A percentile compares a stretch with the other conserved stretches of the same genome.
These are phyloP conservation scores for Enoplosus armatus DNA, from an alignment of 2,797 vertebrate genomes.

Conservation along the genomic window DNA sequence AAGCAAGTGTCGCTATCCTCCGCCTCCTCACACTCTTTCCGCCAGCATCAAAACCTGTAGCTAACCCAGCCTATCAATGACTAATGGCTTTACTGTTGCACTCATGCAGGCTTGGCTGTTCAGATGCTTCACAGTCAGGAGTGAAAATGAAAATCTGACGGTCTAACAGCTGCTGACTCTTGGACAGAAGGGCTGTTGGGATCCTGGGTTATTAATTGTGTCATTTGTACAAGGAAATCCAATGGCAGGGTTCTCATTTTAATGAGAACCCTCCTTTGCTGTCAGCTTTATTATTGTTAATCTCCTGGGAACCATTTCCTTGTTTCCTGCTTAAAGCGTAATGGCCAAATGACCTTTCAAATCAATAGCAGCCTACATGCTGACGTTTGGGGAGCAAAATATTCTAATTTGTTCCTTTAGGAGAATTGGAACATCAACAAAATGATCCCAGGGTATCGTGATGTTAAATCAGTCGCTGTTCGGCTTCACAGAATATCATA, in stretches of 20 bases:
- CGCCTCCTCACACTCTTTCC: constrained; percentile 19
- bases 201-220: constrained; percentile 24
- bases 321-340: constrained; percentile 28
- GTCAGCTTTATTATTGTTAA: constrained; percentile 25
- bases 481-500: not conserved
- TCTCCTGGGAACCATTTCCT: constrained; percentile 41
- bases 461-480: not conserved
- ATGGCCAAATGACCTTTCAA: constrained; percentile 34
- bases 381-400: constrained; percentile 10
- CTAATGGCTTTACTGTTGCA: constrained; percentile 23
- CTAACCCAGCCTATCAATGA: constrained; percentile 49
- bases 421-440: not conserved
- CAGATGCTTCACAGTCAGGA: constrained; percentile 1
- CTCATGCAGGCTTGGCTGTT: constrained; percentile 29
- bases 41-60: constrained; percentile 36
- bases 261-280: constrained; percentile 29
- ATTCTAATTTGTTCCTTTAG: constrained; percentile 11
- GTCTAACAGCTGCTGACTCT: constrained; percentile 3
- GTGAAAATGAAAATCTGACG: constrained; percentile 21
- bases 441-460: not conserved
- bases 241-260: constrained; percentile 23
- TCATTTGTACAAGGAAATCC: constrained; percentile 38
- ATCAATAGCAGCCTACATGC: constrained; percentile 46
- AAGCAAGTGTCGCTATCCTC: constrained; percentile 1
- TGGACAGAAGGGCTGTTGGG: not conserved